Percentiles rank a stretch among this genome's conserved stretches.
Evolutionary conservation across 1,140 invertebrate species (phyloP).

Genomic region (Caenorhabditis elegans): WBcel235 BX284605.5:12721501-12722000

Average conservation of each 20-base stretch:
- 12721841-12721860: not conserved
- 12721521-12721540: not conserved
- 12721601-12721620: not conserved
- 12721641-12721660: not conserved
- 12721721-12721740: no score
- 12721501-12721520: not conserved
- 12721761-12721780: no score
- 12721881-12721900: not conserved
- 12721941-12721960: not conserved
- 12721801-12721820: not conserved
- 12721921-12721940: not conserved
- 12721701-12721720: no score
- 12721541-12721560: not conserved
- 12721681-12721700: not conserved
- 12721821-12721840: not conserved
- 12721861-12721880: not conserved
- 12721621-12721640: not conserved
- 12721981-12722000: not conserved
- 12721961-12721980: not conserved
- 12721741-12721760: no score
- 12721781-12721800: not conserved
- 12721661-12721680: not conserved
- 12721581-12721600: not conserved
- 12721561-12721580: not conserved
- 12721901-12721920: not conserved